Evolutionary conservation across 1,140 invertebrate genomes (phyloP).

Genomic region (Vollenhovia emeryi): DNA sequence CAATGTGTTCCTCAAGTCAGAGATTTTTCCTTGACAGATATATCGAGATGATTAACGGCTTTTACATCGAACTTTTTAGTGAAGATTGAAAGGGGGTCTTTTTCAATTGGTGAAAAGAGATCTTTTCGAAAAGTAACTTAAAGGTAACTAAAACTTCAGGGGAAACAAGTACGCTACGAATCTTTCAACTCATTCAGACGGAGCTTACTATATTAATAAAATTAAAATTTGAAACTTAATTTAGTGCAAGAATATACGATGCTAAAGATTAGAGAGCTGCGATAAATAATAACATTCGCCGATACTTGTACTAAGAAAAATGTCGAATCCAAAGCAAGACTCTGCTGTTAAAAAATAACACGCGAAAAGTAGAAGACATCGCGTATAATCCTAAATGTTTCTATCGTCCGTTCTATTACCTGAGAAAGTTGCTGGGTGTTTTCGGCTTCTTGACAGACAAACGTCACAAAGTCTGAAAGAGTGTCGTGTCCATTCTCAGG

Average conservation of each 20-base stretch:
- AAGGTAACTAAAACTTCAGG: background rate
- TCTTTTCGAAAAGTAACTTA: background rate
- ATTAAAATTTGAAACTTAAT: background rate
- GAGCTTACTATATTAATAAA: too few species aligned
- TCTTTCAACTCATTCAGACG: too few species aligned
- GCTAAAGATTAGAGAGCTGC: background rate
- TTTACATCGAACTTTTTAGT: background rate
- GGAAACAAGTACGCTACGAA: background rate
- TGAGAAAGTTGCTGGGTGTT: slow-evolving; percentile 92
- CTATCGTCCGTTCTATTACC: slow-evolving; percentile 87
- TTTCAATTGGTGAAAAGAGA: background rate
- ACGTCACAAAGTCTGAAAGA: slow-evolving; percentile 97
- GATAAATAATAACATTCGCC: background rate
- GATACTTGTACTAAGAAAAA: background rate
- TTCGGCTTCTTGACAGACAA: slow-evolving; percentile 97
- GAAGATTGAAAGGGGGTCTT: background rate
- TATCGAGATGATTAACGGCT: background rate
- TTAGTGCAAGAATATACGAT: background rate
- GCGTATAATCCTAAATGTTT: background rate
- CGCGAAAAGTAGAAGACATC: background rate
- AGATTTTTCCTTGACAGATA: background rate
- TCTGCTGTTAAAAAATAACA: background rate
- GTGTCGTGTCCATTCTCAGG: slow-evolving; percentile 95
- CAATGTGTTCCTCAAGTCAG: background rate
- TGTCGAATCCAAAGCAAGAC: background rate